phyloP scores from a whole-genome alignment of 2,888 invertebrate species.

The Crocallis elinguaria region DNA sequence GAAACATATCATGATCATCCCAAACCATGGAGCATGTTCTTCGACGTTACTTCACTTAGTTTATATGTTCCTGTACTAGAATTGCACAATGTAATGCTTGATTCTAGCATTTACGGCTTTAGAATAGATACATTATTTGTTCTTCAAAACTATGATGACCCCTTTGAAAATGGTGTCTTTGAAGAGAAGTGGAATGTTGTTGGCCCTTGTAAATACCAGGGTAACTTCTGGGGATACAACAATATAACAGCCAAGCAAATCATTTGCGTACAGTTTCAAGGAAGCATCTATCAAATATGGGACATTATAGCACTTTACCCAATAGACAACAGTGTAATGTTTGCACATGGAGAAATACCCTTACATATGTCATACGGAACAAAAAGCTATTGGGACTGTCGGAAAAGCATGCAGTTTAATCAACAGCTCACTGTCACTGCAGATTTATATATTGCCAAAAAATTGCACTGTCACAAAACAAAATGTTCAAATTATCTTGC shows the following conservation, averaged over 20 bases:
- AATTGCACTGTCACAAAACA: slow-evolving; percentile 55
- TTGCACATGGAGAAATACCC: slow-evolving; percentile 93
- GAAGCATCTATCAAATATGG: slow-evolving; percentile 87
- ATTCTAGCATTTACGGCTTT: slow-evolving; percentile 50
- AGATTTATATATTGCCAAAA: slow-evolving; percentile 80
- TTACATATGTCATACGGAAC: slow-evolving; percentile 95
- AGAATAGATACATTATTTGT: slow-evolving; percentile 91
- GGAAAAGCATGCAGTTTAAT: slow-evolving; percentile 96
- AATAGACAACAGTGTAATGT: slow-evolving; percentile 84
- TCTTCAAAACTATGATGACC: slow-evolving; percentile 93
- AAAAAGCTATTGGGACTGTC: slow-evolving; percentile 92
- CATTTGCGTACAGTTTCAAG: slow-evolving; percentile 94
- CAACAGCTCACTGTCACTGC: slow-evolving; percentile 87
- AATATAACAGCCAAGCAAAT: slow-evolving; percentile 87
- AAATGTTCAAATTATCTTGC: slow-evolving; percentile 90
- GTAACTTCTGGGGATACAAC: slow-evolving; percentile 89
- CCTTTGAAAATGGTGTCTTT: slow-evolving; percentile 92
- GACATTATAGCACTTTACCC: slow-evolving; percentile 81
- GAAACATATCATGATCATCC: slow-evolving; percentile 82
- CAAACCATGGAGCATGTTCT: slow-evolving; percentile 93
- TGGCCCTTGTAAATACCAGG: slow-evolving; percentile 60
- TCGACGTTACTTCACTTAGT: slow-evolving; percentile 91
- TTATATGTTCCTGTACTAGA: slow-evolving; percentile 94
- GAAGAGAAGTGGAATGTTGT: slow-evolving; percentile 91
- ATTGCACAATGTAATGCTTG: slow-evolving; percentile 89